Evolutionary conservation across 2,797 vertebrate genomes (phyloP), one percentile per base, ranked within the genome.

Genomic region (Gila robusta): DNA sequence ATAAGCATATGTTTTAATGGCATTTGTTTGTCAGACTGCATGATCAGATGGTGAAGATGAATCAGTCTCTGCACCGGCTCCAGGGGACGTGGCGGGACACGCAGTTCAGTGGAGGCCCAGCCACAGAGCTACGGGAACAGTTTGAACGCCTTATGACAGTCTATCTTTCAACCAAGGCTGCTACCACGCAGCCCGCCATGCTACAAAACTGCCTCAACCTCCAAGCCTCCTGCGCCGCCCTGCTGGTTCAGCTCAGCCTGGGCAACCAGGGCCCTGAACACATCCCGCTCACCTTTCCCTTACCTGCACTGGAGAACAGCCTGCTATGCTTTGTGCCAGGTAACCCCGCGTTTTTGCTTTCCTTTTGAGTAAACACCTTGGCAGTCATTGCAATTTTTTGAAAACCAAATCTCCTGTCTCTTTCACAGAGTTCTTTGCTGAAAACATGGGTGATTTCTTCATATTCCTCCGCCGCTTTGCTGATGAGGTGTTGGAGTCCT

Each of bases 21-120:
- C n/a, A 67, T 59, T 69, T 84, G 16, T 47, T 84, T 59, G 47
- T 44, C 87, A 99, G 98, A 94, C 94, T 99, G 90, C 98, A 99
- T 0, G 98, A 99, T 92, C 98, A 99, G 94, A 98, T 99, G 97
- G 97, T 99, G 87, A 99, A 99, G 95, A 97, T 99, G 95, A 99
- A 99, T 95, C 98, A 99, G 94, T 98, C 97, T 82, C 96, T 99
- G 88, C 98, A 99, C 92, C 97, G 97, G 93, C 96, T 99, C 87
- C 98, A 99, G 94, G 96, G 97, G 74, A 96, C 97, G 0, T 99
- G 98, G 97, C 96, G 98, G 81, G 98, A 99, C 62, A 97, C 98
- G 80, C 98, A 99, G 94, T 96, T 97, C 26, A 95, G 95, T 67
- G 96, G 97, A 86, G 98, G 93, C 90, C 96, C 98, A 0, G 95